Evolutionary conservation across 1,140 invertebrate species (phyloP).

Genomic region (Gryon sp.): DNA sequence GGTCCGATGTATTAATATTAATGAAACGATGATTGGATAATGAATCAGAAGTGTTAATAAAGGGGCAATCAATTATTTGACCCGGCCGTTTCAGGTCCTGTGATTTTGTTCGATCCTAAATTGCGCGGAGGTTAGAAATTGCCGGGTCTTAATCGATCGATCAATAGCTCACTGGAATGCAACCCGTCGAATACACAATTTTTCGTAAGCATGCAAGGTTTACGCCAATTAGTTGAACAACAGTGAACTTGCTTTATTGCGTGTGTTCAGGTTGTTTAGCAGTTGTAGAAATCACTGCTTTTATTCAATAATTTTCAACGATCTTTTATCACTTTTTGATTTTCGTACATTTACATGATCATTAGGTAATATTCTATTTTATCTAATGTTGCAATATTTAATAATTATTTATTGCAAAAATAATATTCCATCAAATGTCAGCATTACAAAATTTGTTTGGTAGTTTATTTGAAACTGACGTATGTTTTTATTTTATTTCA

Average conservation of each 20-base stretch:
- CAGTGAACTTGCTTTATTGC: neutral
- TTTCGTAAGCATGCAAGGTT: conserved; percentile 5
- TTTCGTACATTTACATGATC: too few species aligned
- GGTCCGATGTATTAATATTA: conserved; percentile 55
- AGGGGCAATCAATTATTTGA: conserved; percentile 62
- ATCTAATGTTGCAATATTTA: too few species aligned
- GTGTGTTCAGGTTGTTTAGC: neutral
- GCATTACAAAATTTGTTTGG: too few species aligned
- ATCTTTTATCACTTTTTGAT: too few species aligned
- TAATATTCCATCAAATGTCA: too few species aligned
- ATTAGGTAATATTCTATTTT: too few species aligned
- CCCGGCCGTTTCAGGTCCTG: conserved; percentile 47
- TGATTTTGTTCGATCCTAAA: conserved; percentile 57
- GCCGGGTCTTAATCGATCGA: conserved; percentile 54
- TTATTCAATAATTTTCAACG: too few species aligned
- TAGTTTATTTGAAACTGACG: too few species aligned
- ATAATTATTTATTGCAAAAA: too few species aligned
- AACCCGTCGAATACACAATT: neutral
- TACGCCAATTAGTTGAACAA: neutral
- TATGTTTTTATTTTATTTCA: too few species aligned
- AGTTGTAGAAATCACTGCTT: too few species aligned
- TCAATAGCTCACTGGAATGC: conserved; percentile 48
- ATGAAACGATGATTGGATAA: conserved; percentile 63
- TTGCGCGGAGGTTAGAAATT: conserved; percentile 53
- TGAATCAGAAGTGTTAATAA: conserved; percentile 64